Conservation (phyloP, 1,140 invertebrate species). For the Linepithema humile region DNA sequence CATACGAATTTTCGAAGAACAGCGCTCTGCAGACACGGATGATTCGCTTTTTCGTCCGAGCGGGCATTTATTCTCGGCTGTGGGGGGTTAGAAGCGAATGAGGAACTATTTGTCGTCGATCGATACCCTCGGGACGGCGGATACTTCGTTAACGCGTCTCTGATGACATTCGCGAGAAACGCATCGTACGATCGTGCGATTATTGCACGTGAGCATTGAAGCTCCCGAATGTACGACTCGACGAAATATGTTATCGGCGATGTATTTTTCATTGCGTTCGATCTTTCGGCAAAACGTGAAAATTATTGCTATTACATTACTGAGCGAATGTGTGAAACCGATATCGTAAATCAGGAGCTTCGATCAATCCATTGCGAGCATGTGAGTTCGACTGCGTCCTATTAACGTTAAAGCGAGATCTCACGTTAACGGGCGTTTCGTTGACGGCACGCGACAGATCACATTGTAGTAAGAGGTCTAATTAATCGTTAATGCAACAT, state of each 20-base stretch:
- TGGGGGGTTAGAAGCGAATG: conserved; percentile 59
- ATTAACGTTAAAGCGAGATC: conserved; percentile 33
- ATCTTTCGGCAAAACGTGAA: background rate
- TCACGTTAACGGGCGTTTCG: conserved; percentile 63
- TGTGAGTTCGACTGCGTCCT: conserved; percentile 52
- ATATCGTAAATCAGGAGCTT: conserved; percentile 28
- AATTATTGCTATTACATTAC: conserved; percentile 4
- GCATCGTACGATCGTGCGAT: conserved; percentile 19
- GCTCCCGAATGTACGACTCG: conserved; percentile 38
- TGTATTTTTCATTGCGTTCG: conserved; percentile 24
- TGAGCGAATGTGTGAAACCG: background rate
- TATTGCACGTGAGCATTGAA: conserved; percentile 23
- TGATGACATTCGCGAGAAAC: conserved; percentile 44
- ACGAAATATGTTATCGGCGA: conserved; percentile 13
- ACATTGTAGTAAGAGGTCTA: conserved; percentile 77
- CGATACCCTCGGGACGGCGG: conserved; percentile 68
- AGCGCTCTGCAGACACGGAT: no score
- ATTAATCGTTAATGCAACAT: conserved; percentile 76
- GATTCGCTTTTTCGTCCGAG: background rate
- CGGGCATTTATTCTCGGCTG: conserved; percentile 6
- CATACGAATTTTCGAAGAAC: no score
- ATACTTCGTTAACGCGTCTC: conserved; percentile 59
- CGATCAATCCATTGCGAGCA: conserved; percentile 47
- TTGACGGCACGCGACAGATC: conserved; percentile 66
- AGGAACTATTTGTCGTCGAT: conserved; percentile 61